Evolutionary conservation across 2,888 invertebrate species (phyloP), one percentile per base, ranked within the genome.

Genomic region (Orthonychiurus folsomi): DNA sequence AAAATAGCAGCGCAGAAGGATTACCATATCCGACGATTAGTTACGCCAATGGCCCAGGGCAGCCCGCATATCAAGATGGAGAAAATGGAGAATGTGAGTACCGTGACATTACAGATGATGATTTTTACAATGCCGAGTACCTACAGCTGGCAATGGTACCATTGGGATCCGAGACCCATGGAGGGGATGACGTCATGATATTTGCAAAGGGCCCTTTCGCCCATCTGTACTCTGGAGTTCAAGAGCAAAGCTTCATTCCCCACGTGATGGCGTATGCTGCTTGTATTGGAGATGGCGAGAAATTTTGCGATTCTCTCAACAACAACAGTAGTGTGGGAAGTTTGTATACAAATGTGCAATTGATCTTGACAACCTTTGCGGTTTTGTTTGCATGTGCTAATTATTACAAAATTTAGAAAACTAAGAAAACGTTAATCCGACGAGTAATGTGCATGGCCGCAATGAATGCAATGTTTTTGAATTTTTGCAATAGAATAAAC

Each of bases 231-330:
- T 83, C 84, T 0, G 89, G 89, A 0, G 84, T 84, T 61, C 85
- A 86, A 72, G 89, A 92, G 73, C 88, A 92, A 77, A 86, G 83
- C 76, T 84, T 81, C 73, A 84, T 91, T 50, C 87, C 89, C 0
- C 86, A 89, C 73, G 83, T 86, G 5, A 83, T 86, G 75, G 85
- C 82, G 0, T 89, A 81, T 72, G 87, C 88, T 0, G 79, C 86
- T 0, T 87, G 88, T 69, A 82, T 89, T 3, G 88, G 89, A 21
- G 3, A 5, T 9, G 59, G 37, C 15, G 37, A 37, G 15, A 37
- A 37, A 37, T 37, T 37, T 15, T 37, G 37, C 37, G n/a, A n/a
- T n/a, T n/a, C n/a, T n/a, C n/a, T n/a, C n/a, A n/a, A n/a, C n/a
- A n/a, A n/a, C n/a, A n/a, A n/a, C n/a, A n/a, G n/a, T n/a, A n/a